Base-by-base conservation (phyloP, 1,140 invertebrate species). In the Caenorhabditis latens region DNA sequence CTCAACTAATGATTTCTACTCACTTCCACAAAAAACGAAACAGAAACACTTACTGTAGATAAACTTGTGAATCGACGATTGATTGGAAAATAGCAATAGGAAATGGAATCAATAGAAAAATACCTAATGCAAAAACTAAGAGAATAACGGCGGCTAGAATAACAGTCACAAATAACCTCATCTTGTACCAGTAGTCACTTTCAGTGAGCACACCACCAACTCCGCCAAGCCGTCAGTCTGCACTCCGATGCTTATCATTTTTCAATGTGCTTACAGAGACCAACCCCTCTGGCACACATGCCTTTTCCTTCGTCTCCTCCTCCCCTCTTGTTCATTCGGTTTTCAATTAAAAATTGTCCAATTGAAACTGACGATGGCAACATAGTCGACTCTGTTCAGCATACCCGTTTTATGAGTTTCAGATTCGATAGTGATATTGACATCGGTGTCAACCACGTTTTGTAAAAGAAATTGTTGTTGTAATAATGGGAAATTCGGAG, bases 11-110 rank as follows among this genome's bases (percentile, higher is more conserved):
- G 32, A n/a, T n/a, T n/a, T n/a, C n/a, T n/a, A n/a, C n/a, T n/a
- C n/a, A n/a, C n/a, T n/a, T 32, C 32, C 0, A 32, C 32, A 0
- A 32, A 32, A 32, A 32, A 32, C 32, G 2, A n/a, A n/a, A 48
- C 50, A 32, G 42, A 40, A 75, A 84, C 48, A 85, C 84, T 75
- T 24, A 85, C 84, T 85, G 63, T 19, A 85, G 16, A 24, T 85
- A 75, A 57, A 85, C 63, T 58, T 85, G 63, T 19, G 63, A 71
- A 32, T 85, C 84, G 40, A 88, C 40, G 19, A 88, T 75, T 50
- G 84, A 84, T 32, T 84, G 87, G 46, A 88, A 88, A 43, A 88
- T 84, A 43, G 83, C 87, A 61, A 88, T 84, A 14, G 87, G 87
- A 43, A 88, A 88, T 0, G 87, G 83, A 57, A 88, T 79, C n/a